Conservation (phyloP, 2,113 vertebrate species). For the Eupsittula cactorum region DNA sequence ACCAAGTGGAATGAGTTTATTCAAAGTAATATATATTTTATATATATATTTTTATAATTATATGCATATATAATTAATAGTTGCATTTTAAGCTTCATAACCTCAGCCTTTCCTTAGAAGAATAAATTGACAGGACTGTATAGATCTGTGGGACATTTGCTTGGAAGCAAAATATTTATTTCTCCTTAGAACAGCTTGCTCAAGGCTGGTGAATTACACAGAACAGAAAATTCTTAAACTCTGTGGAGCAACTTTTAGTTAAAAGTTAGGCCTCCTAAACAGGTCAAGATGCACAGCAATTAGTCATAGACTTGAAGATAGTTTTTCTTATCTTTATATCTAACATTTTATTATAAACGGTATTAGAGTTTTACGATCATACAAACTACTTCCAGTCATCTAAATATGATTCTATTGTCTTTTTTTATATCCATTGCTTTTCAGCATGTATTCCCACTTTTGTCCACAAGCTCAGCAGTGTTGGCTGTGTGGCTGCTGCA, state of each 20-base stretch:
- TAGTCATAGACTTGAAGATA: not conserved
- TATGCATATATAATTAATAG: not conserved
- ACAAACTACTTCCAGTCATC: no score
- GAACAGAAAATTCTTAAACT: not conserved
- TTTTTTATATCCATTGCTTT: not conserved
- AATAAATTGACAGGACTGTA: not conserved
- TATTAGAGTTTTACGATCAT: not conserved
- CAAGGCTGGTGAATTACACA: not conserved
- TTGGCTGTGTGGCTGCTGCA: not conserved
- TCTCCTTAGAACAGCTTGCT: not conserved
- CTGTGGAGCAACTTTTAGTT: not conserved
- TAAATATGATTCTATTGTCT: not conserved
- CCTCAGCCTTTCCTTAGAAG: not conserved
- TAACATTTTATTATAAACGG: not conserved
- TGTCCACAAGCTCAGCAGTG: not conserved
- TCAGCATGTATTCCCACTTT: not conserved
- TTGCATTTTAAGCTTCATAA: not conserved
- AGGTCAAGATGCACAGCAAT: not conserved
- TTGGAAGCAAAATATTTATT: not conserved
- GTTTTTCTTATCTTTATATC: not conserved
- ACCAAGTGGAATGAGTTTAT: not conserved
- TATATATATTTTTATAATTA: not conserved
- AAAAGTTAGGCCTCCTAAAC: not conserved
- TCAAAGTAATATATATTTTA: not conserved
- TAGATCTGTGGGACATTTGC: not conserved